Evolutionary conservation across 2,797 vertebrate genomes (phyloP).

Genomic region (Ctenopoma multispine): DNA sequence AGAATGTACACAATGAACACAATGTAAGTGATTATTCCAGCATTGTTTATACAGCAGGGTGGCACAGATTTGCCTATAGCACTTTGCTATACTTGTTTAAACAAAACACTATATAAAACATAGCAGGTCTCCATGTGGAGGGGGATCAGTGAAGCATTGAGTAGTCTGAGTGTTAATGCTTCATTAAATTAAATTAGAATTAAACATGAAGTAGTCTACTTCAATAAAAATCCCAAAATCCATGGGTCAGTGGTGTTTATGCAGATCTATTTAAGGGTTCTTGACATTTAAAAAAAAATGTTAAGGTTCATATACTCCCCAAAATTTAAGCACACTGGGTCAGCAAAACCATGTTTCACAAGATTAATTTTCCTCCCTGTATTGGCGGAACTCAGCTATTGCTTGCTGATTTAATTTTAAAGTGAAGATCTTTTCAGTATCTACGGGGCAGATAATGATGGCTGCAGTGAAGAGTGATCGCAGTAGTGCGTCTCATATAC

Average conservation of each 20-base stretch:
- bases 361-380: background rate
- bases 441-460: background rate
- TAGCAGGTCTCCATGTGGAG: conserved; percentile 8
- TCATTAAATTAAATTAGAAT: conserved; percentile 53
- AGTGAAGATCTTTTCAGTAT: conserved; percentile 16
- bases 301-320: background rate
- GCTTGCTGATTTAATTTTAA: conserved; percentile 15
- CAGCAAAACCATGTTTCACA: background rate
- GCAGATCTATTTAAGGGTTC: conserved; percentile 21
- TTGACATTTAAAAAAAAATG: conserved; percentile 16
- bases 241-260: conserved; percentile 8
- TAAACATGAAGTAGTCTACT: conserved; percentile 31
- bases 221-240: conserved; percentile 16
- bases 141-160: conserved; percentile 52
- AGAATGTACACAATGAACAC: no score
- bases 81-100: conserved; percentile 21
- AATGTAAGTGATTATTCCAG: no score
- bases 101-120: conserved; percentile 4
- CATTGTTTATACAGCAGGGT: no score
- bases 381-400: background rate
- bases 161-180: conserved; percentile 51
- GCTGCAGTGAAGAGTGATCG: conserved; percentile 5
- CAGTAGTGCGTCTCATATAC: conserved; percentile 8
- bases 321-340: background rate
- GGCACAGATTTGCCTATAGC: no score